A percentile compares a stretch with the other conserved stretches of the same genome.
Conservation (phyloP, 1,140 invertebrate genomes). For the Psilanteris sp. region DNA sequence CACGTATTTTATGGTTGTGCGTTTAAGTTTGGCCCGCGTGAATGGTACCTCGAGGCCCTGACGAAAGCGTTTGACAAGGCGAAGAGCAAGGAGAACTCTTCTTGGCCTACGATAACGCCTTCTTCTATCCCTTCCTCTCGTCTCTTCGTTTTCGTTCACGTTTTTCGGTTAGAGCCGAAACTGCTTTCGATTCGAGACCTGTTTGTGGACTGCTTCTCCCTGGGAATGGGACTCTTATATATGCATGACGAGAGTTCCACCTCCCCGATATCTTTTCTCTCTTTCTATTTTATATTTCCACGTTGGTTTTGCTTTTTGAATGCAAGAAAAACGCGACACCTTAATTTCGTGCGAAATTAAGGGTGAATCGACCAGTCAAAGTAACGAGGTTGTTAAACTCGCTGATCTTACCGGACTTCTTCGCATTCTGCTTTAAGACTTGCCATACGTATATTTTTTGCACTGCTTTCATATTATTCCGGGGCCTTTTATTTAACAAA, state of each 20-base stretch:
- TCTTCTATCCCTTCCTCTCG: constrained; percentile 47
- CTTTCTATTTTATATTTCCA: constrained; percentile 62
- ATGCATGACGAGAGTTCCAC: constrained; percentile 59
- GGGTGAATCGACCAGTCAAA: constrained; percentile 47
- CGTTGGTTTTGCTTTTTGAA: constrained; percentile 58
- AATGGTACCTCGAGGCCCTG: constrained; percentile 1
- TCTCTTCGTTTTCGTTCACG: constrained; percentile 54
- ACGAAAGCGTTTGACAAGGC: constrained; percentile 21
- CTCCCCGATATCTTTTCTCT: constrained; percentile 61
- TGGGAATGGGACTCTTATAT: constrained; percentile 63
- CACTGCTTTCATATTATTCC: constrained; percentile 24
- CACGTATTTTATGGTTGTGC: too few species aligned
- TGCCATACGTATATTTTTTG: constrained; percentile 14
- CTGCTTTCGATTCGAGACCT: constrained; percentile 65
- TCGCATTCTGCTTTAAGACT: constrained; percentile 33
- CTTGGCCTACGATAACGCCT: constrained; percentile 49
- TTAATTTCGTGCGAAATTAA: constrained; percentile 52
- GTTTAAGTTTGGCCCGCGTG: not conserved
- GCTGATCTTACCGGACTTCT: constrained; percentile 49
- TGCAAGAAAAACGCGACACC: constrained; percentile 33
- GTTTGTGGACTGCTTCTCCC: constrained; percentile 64
- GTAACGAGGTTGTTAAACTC: constrained; percentile 58
- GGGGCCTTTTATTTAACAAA: constrained; percentile 9
- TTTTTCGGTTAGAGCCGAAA: constrained; percentile 65
- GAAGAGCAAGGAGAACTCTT: constrained; percentile 40